Base-by-base conservation (phyloP, 2,888 invertebrate species). In the Tholera decimalis region DNA sequence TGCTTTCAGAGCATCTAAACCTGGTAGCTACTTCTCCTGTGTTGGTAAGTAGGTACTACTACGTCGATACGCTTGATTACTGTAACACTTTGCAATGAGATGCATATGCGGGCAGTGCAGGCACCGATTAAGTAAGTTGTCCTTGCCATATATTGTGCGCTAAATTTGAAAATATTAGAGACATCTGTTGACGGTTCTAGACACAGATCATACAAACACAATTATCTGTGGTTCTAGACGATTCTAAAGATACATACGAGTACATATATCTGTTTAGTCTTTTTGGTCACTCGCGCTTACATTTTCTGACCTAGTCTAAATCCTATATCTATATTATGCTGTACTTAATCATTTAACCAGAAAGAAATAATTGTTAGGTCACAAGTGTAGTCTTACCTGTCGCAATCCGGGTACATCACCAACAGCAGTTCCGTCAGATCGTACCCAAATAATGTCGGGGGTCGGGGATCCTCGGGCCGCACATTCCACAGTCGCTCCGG, bases 391-490 rank as follows among this genome's bases (percentile, higher is more conserved):
- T 59, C 83, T 82, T 84, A 98, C 98, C 96, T 98, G 98, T 93
- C 98, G 96, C 65, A 98, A 93, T 83, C 98, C 98, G 78, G 98
- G 98, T 35, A 99, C 98, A 89, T 98, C 98, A 67, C 98, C 98
- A 67, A 99, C 98, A 70, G 98, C 98, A 66, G 97, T 97, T 65
- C 99, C 99, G 92, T 99, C 98, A 80, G 97, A 97, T 83, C 98
- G 97, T 57, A 98, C 97, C 99, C 99, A 99, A 87, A 98, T 98
- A 80, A 99, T 98, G 91, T 98, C 98, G 60, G 99, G 98, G 79
- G 98, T 96, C 24, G 99, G 99, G 83, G 98, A 98, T 79, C 98
- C 99, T 85, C 98, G 97, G 15, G 98, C 98, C 80, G 98, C 97
- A 91, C 99, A 99, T 92, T 98, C 98, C 70, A 99, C 98, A 83